Conservation (phyloP, 2,888 invertebrate species). For the Phytoseiulus persimilis region DNA sequence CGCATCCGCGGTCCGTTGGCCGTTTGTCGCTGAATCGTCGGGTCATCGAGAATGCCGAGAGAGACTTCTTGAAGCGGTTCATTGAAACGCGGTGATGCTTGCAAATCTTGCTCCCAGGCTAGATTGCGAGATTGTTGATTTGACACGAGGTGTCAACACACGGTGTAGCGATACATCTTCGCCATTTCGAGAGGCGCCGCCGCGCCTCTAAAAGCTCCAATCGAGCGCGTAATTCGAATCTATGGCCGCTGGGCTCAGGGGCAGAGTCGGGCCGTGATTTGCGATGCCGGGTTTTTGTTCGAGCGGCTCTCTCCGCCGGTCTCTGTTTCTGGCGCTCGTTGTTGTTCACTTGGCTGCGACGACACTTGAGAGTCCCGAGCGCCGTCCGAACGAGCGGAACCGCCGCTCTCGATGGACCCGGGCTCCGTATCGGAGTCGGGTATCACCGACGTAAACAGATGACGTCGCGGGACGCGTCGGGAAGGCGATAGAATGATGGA, state of each 20-base stretch:
- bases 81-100: neutral
- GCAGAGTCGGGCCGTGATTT: conserved; percentile 36
- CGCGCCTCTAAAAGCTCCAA: neutral
- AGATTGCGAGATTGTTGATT: conserved; percentile 27
- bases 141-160: conserved; percentile 38
- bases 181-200: neutral
- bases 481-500: neutral
- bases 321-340: neutral
- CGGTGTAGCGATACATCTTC: conserved; percentile 38
- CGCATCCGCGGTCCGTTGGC: neutral
- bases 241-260: conserved; percentile 21
- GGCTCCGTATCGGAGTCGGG: no score
- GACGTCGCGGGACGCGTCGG: neutral
- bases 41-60: neutral
- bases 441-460: no score
- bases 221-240: conserved; percentile 33
- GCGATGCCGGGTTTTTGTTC: conserved; percentile 15
- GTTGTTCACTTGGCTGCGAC: neutral
- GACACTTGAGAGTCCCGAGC: neutral
- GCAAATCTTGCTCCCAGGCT: neutral
- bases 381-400: neutral
- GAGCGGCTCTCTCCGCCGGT: neutral
- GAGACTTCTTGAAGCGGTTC: neutral
- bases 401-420: neutral
- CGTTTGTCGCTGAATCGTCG: neutral